Evolutionary conservation across 1,140 invertebrate genomes (phyloP), one percentile per base, ranked within the genome.

Genomic region (Trichonephila inaurata): DNA sequence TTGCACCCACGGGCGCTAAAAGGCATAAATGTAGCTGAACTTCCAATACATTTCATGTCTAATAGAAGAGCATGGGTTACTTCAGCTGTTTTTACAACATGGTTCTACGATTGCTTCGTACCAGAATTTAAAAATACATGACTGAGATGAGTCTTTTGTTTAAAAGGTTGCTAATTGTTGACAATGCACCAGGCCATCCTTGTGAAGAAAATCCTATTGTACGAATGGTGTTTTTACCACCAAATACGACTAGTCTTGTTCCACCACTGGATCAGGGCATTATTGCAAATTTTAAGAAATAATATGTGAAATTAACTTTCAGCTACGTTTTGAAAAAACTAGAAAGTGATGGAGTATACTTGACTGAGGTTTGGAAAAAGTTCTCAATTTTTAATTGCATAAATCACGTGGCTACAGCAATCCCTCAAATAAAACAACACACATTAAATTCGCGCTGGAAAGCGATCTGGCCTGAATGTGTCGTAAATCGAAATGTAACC

Each of bases 191-290:
- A 5, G 61, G 94, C 44, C 95, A 94, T 89, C 95, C 91, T 0
- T 62, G 40, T n/a, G 16, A 51, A 77, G 58, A 94, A 94, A 72
- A 61, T 92, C 77, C 33, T 28, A 93, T 93, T 81, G 94, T 95
- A 0, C 92, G 88, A 81, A 82, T 95, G 10, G 92, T 88, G 16
- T 95, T 93, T 92, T 72, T 95, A 33, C 92, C 94, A 21, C 85
- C 85, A 4, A 95, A 93, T 81, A 94, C 94, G 60, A 91, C 93
- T 3, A 81, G 91, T 19, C 58, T 94, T 44, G 58, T 94, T 33
- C 95, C 95, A 87, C 94, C 94, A 40, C 92, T 95, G 60, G 93
- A 94, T 69, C 94, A 95, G 60, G 94, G 93, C 58, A 88, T 95
- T 44, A 94, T 94, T 18, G 81, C 94, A 72, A 89, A 18, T 33